Base-by-base conservation (phyloP, 2,888 invertebrate genomes). In the Bellardia pandia region DNA sequence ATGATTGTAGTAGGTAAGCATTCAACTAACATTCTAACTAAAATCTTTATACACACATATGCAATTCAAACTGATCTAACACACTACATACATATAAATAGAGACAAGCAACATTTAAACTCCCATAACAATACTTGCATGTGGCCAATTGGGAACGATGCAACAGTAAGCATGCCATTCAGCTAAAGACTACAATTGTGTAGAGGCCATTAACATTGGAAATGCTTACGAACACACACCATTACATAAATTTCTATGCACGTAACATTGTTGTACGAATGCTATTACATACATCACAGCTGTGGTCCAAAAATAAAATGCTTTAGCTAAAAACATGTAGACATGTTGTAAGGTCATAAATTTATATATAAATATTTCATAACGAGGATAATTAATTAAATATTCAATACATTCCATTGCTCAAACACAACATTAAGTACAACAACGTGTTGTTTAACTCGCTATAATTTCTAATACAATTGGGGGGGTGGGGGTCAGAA, bases 1-100 rank as follows among this genome's bases (percentile, higher is more conserved):
- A 96, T 96, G 96, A 94, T 95, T 90, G 96, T 96, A 90, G 96
- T 96, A 86, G 96, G 96, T 96, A 94, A 94, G 95, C 93, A 75
- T 62, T 51, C 86, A 80, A 88, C 72, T 30, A 90, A 88, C 88
- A 89, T 86, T 88, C 88, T 82, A 66, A 6, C 51, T 53, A 64
- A 53, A 23, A 45, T 64, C 40, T 16, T 48, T 45, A 48, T 58
- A 51, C 14, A 51, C 48, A 11, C 14, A 51, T 58, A 11, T 40
- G 42, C 40, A 53, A 16, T 79, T 71, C 30, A 14, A 62, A 23
- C 56, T 8, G 13, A 11, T 5, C 58, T 11, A 30, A 23, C 30
- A 8, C 56, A 16, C 40, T 8, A 60, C 45, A 51, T 14, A 33
- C n/a, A 53, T 53, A 56, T 56, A 56, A 56, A 56, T 13, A 23